Base-by-base conservation (phyloP, 2,113 vertebrate genomes). In the Psilopogon haemacephalus region DNA sequence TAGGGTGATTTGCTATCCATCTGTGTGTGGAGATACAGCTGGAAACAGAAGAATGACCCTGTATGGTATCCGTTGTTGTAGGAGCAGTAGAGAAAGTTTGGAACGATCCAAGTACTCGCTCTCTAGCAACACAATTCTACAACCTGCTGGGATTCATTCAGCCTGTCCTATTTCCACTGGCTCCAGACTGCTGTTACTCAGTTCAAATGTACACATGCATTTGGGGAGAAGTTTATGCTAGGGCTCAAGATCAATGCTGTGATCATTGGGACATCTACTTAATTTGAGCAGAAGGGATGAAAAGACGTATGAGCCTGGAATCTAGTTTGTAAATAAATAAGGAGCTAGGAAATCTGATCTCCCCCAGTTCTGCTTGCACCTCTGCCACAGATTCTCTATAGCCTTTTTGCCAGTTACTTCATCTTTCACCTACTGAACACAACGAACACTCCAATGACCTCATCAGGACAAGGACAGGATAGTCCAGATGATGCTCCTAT, bases 1-100 rank as follows among this genome's bases (percentile, higher is more conserved):
- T 40, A 65, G 55, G 24, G 13, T 2, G 1, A 58, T 38, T 81
- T 75, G 33, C 35, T 68, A 33, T 27, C 0, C 0, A 15, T 24
- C 52, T 33, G 16, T 28, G 13, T 4, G 23, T 8, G 65, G 65
- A 70, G 20, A 37, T 23, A 50, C 15, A 76, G 46, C 21, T 24
- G 9, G 14, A 12, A 52, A 59, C 28, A 72, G 62, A 15, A 86
- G 48, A 48, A 69, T 2, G 0, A 19, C 16, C n/a, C 15, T 12
- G 5, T 19, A 71, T 15, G 4, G 2, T 15, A 48, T 37, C 30
- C 32, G 24, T 28, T 3, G 0, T 67, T 32, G 18, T 4, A 92
- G 20, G 27, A 59, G 75, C 23, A 62, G 15, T 1, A 12, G 54
- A 72, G 30, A 75, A 89, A 82, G 79, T 5, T 68, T 30, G 16